Evolutionary conservation across 2,888 invertebrate genomes (phyloP).

Genomic region (Oscheius myriophilus): DNA sequence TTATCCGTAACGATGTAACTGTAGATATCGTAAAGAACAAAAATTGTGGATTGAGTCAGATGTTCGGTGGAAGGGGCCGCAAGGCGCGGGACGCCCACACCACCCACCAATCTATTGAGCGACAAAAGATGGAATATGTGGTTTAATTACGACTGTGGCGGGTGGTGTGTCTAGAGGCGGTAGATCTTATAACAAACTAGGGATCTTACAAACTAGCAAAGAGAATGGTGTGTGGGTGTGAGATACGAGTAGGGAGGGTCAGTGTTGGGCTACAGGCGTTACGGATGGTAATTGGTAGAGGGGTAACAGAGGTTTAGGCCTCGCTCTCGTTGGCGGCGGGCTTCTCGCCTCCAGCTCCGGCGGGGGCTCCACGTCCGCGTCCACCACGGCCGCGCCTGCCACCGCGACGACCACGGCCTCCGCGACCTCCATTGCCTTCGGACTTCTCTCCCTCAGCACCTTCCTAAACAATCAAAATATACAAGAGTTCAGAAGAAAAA

Average conservation of each 20-base stretch:
- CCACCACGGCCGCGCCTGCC: conserved; percentile 49
- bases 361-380: conserved; percentile 22
- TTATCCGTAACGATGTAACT: conserved; percentile 19
- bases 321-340: conserved; percentile 16
- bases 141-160: conserved; percentile 25
- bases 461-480: no score
- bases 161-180: not conserved
- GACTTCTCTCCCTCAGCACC: conserved; percentile 14
- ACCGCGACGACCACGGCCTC: conserved; percentile 51
- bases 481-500: not conserved
- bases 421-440: conserved; percentile 36
- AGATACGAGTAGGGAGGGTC: conserved; percentile 8
- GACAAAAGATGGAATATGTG: conserved; percentile 18
- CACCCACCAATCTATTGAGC: conserved; percentile 9
- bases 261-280: conserved; percentile 5
- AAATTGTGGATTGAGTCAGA: conserved; percentile 8
- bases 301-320: conserved; percentile 15
- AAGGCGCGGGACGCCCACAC: not conserved
- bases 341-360: conserved; percentile 18
- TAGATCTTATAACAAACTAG: not conserved
- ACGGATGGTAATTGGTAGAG: not conserved
- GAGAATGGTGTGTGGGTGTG: not conserved
- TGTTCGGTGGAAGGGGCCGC: conserved; percentile 4
- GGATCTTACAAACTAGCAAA: not conserved
- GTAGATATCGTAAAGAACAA: not conserved